Evolutionary conservation across 2,888 invertebrate species (phyloP), one percentile per base, ranked within the genome.

Genomic region (Podotricha telesiphe): DNA sequence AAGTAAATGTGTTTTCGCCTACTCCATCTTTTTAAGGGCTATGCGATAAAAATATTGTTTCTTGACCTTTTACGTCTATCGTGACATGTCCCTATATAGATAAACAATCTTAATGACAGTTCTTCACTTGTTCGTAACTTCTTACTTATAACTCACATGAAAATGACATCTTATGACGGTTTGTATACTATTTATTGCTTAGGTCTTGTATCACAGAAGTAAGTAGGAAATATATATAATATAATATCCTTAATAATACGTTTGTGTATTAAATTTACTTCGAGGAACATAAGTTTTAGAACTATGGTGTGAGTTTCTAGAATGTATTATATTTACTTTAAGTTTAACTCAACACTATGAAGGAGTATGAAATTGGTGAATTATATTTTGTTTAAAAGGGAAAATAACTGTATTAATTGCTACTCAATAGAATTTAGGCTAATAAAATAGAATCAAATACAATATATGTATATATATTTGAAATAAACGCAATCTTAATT

Each of bases 1-100:
- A 34, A 51, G 59, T 53, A 42, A 67, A 61, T 61, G 51, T 51
- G 45, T 20, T 67, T 67, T 40, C 19, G 50, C 45, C 20, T n/a
- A 42, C 51, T 40, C 11, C 40, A 51, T 53, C 22, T 50, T n/a
- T 37, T 40, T 20, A 2, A 58, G 11, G 48, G 28, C n/a, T n/a
- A 20, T 50, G 61, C 47, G 53, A 67, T 67, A 63, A 66, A 64
- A 66, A 67, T 69, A 55, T 58, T 45, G 45, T 47, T 28, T 55
- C 59, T 65, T 68, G 68, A 67, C 68, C 61, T 68, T 65, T 47
- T 47, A 68, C 55, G 61, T 65, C 40, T 48, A n/a, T 58, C 67
- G 67, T 70, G 70, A 72, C 67, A 67, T 67, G 68, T 73, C 56
- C 37, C 68, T 58, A 65, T 69, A 70, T 68, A 72, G 72, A 71